These are phyloP conservation scores for Leptopilina syphax DNA, from an alignment of 2,888 invertebrate species.

Conservation along the genomic window DNA sequence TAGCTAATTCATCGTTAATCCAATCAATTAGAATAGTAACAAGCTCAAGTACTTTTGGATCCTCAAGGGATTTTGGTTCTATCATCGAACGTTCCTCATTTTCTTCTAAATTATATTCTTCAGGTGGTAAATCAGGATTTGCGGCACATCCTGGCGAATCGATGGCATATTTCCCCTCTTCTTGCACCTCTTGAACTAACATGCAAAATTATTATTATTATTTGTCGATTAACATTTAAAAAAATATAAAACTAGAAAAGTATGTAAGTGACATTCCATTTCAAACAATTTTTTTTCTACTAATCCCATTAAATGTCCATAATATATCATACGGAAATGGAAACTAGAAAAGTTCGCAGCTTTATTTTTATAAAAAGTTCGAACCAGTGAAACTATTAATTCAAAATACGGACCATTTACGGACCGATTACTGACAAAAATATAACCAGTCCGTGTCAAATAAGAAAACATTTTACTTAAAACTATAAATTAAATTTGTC, in stretches of 20 bases:
- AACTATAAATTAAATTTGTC: no score
- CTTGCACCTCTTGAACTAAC: slow-evolving; percentile 94
- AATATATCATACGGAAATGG: no score
- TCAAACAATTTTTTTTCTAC: no score
- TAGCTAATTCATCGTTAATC: slow-evolving; percentile 98
- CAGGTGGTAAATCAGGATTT: slow-evolving; percentile 92
- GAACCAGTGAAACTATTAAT: no score
- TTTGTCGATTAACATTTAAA: neutral
- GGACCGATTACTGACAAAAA: no score
- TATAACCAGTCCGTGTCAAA: no score
- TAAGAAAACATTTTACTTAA: no score
- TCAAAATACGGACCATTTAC: no score
- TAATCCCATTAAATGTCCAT: no score
- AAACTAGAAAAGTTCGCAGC: no score
- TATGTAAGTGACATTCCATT: no score
- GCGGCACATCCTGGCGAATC: slow-evolving; percentile 97
- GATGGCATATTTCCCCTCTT: slow-evolving; percentile 97
- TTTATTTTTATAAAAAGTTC: no score
- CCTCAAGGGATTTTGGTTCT: slow-evolving; percentile 91
- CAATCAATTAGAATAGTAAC: slow-evolving; percentile 94
- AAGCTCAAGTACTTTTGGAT: slow-evolving; percentile 90
- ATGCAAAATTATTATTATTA: neutral
- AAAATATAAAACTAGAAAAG: neutral
- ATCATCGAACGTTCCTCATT: slow-evolving; percentile 98
- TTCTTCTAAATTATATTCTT: slow-evolving; percentile 95